Conservation (phyloP, 2,797 vertebrate genomes). For the Tragelaphus eurycerus region DNA sequence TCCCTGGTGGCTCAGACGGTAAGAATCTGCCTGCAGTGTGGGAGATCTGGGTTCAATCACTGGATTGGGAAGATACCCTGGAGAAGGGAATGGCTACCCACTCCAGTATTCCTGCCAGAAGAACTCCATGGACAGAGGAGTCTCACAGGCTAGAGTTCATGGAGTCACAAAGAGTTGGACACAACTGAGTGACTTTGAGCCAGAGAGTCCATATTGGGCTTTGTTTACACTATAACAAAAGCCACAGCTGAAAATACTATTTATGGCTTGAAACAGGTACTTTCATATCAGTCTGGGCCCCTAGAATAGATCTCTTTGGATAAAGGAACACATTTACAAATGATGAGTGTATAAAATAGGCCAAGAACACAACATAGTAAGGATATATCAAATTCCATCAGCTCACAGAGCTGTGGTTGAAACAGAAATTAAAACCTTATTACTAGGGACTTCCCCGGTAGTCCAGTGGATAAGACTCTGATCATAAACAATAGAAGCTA, state of each 20-base stretch:
- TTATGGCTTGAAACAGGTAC: neutral
- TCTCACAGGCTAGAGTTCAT: neutral
- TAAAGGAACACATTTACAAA: neutral
- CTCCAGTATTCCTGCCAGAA: neutral
- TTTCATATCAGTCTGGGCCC: neutral
- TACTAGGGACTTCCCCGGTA: neutral
- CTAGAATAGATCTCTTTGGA: neutral
- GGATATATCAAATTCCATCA: neutral
- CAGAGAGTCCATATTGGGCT: neutral
- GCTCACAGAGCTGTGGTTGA: neutral
- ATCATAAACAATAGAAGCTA: neutral
- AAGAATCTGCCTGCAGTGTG: neutral
- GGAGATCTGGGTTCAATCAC: neutral
- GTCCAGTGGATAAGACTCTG: neutral
- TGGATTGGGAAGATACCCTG: neutral
- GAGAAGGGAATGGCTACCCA: neutral
- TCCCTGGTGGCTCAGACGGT: neutral
- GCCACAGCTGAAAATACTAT: neutral
- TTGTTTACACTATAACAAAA: neutral
- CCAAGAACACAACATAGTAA: neutral
- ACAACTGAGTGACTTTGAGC: neutral
- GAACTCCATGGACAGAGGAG: neutral
- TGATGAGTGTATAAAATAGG: neutral
- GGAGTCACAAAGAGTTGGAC: neutral
- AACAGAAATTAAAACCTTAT: neutral